phyloP scores from a whole-genome alignment of 2,113 vertebrate species.

The Loxodonta africana region DNA sequence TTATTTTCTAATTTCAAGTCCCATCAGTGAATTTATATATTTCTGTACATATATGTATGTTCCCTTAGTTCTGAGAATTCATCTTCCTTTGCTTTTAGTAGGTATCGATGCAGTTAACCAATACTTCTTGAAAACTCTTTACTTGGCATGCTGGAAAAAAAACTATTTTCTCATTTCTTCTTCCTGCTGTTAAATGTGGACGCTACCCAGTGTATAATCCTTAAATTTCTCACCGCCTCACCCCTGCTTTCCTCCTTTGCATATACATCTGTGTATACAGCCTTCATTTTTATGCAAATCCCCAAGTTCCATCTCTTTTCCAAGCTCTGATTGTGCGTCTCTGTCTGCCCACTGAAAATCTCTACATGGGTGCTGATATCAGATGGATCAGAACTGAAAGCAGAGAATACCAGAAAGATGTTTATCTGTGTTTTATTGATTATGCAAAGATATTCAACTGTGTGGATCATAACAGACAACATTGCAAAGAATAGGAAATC shows the following conservation, averaged over 20 bases:
- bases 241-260: too few species aligned
- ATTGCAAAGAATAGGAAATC: too few species aligned
- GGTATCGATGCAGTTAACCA: background rate
- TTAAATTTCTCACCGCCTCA: background rate
- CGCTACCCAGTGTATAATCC: background rate
- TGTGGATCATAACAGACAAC: too few species aligned
- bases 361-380: background rate
- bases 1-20: background rate
- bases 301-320: too few species aligned
- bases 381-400: too few species aligned
- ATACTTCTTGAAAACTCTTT: background rate
- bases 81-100: background rate
- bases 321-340: background rate
- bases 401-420: too few species aligned
- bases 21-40: background rate
- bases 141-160: background rate
- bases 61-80: background rate
- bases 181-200: background rate
- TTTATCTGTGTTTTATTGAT: too few species aligned
- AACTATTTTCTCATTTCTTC: background rate
- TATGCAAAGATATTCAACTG: too few species aligned
- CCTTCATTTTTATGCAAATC: too few species aligned
- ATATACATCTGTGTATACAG: accelerated
- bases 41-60: background rate
- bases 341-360: background rate